Conservation (phyloP, 2,113 vertebrate genomes). For the Xyrauchen texanus region DNA sequence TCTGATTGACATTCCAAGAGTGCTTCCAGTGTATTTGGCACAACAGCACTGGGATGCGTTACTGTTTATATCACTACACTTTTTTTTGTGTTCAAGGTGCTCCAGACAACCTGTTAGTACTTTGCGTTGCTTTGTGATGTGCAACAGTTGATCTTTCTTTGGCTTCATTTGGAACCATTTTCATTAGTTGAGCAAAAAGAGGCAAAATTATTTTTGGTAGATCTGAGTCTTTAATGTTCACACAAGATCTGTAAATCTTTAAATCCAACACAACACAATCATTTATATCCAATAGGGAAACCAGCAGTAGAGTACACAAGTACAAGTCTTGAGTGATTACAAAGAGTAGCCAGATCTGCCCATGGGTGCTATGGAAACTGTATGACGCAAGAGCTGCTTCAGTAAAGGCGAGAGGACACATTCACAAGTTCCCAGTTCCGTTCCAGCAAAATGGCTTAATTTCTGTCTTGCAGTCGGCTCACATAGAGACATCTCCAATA, state of each 20-base stretch:
- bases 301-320: slow-evolving; percentile 1
- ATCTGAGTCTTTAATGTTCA: not conserved
- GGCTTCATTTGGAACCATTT: no score
- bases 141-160: no score
- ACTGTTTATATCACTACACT: no score
- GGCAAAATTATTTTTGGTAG: no score
- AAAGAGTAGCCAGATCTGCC: slow-evolving; percentile 35
- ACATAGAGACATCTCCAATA: slow-evolving; percentile 26
- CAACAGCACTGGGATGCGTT: no score
- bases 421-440: slow-evolving; percentile 52
- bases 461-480: slow-evolving; percentile 29
- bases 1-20: no score
- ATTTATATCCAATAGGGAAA: not conserved
- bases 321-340: no score
- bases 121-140: no score
- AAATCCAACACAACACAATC: slow-evolving; percentile 23
- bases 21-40: no score
- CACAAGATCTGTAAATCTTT: not conserved
- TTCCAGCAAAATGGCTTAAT: slow-evolving; percentile 49
- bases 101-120: no score
- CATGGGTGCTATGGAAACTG: slow-evolving; percentile 63
- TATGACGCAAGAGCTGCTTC: slow-evolving; percentile 59
- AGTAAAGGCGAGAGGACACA: slow-evolving; percentile 58
- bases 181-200: no score
- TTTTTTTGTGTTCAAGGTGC: no score